A percentile compares a stretch with the other conserved stretches of the same genome.
These are phyloP conservation scores for Spisula subtruncata DNA, from an alignment of 2,888 invertebrate genomes.

Conservation along the genomic window DNA sequence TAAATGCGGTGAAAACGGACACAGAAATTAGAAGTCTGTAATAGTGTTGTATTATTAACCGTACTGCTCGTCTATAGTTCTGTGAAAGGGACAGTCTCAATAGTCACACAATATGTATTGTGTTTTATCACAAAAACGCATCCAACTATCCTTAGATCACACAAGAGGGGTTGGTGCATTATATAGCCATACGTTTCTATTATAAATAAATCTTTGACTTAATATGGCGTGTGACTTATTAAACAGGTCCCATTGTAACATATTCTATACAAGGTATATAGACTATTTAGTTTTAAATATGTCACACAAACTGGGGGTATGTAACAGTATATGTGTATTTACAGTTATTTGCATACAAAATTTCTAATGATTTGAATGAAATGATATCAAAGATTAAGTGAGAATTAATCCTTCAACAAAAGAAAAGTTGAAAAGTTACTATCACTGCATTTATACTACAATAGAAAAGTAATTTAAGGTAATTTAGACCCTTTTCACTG, in stretches of 20 bases:
- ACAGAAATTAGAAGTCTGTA: background rate
- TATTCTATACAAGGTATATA: slow-evolving; percentile 42
- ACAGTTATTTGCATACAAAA: background rate
- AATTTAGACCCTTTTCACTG: too few species aligned
- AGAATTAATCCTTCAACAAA: background rate
- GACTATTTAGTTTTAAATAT: slow-evolving; percentile 38
- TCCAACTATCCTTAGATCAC: slow-evolving; percentile 35
- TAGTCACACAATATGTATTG: slow-evolving; percentile 53
- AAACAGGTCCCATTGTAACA: slow-evolving; percentile 45
- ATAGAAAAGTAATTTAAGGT: too few species aligned
- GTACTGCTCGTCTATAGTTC: background rate
- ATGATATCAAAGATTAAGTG: background rate
- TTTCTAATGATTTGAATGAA: slow-evolving; percentile 17
- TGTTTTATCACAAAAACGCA: slow-evolving; percentile 47
- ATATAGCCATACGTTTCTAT: slow-evolving; percentile 25
- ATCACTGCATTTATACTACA: background rate
- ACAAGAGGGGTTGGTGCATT: background rate
- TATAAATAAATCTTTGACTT: slow-evolving; percentile 39
- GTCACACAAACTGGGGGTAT: slow-evolving; percentile 34
- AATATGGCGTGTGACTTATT: slow-evolving; percentile 52
- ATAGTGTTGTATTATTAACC: background rate
- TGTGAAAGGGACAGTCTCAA: background rate
- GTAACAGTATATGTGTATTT: background rate
- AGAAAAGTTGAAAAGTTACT: slow-evolving; percentile 5
- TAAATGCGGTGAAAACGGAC: background rate